Evolutionary conservation across 2,888 invertebrate genomes (phyloP), one percentile per base, ranked within the genome.

Genomic region (Platypus cylindrus): DNA sequence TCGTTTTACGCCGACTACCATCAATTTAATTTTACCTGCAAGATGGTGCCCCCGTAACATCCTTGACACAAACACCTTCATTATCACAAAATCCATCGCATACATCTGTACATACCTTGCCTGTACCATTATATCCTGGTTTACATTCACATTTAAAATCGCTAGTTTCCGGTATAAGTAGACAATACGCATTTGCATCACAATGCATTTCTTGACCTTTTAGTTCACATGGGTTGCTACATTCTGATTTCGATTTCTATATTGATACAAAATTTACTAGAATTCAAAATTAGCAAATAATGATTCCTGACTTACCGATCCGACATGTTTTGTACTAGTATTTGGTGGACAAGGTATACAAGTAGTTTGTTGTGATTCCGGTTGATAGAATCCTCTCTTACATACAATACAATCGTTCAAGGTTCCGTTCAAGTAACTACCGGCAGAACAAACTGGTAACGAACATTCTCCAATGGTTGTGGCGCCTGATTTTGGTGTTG

Each of bases 81-180:
- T 93, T 91, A 56, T 87, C 83, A 57, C 91, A 93, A 63, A 70
- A 87, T 41, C 77, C 76, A 5, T 78, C 71, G 55, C 93, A 93
- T 0, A 87, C 76, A 59, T 91, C 90, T 51, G 62, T 68, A 56
- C 90, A 90, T 42, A 72, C 67, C 64, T 76, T 72, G 36, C 89
- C 90, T 13, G 85, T 85, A 45, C 87, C 86, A 55, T 87, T 86
- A 65, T 83, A 93, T 1, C 93, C 93, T 1, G 87, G 83, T 53
- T 90, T 91, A 61, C 93, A 94, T 56, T 89, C 82, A 56, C 93
- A 94, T 51, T 79, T 78, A 66, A 86, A 87, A 51, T 85, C 82
- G 46, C 77, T 79, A 7, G 79, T 83, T 57, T 87, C 87, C 0
- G 78, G 76, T 32, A 83, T 76, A 42, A 87, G 68, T 4, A 90